Conservation (phyloP, 2,888 invertebrate genomes). For the Galerucella nymphaeae region DNA sequence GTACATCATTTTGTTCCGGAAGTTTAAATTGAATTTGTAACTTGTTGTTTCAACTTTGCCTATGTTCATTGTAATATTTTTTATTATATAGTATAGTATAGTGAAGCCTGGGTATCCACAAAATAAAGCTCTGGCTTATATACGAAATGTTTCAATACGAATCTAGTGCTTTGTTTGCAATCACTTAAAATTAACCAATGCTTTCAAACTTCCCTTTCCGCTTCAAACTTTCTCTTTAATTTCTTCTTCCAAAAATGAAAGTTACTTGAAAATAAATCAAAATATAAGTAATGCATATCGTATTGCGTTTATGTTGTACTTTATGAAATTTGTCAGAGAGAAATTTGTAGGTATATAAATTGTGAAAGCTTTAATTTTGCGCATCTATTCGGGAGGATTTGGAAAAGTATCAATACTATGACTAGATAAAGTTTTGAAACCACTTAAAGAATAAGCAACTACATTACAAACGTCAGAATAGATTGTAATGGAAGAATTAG, state of each 20-base stretch:
- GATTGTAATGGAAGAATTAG: no score
- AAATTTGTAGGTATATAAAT: conserved; percentile 2
- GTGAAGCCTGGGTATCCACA: no score
- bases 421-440: neutral
- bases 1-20: conserved; percentile 16
- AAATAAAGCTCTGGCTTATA: no score
- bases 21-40: conserved; percentile 21
- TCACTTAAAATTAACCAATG: neutral
- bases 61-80: neutral
- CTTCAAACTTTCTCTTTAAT: neutral
- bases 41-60: conserved; percentile 9
- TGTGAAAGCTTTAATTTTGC: conserved; percentile 1
- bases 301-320: neutral
- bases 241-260: conserved; percentile 16
- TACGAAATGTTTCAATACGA: neutral
- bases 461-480: no score
- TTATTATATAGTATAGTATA: neutral
- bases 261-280: conserved; percentile 41
- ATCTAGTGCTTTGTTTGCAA: neutral
- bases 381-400: neutral
- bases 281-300: conserved; percentile 26
- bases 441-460: no score
- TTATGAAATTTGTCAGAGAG: neutral
- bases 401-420: neutral
- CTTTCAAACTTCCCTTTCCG: neutral